Evolutionary conservation across 2,797 vertebrate genomes (phyloP).

Genomic region (Microctenopoma lineatum): DNA sequence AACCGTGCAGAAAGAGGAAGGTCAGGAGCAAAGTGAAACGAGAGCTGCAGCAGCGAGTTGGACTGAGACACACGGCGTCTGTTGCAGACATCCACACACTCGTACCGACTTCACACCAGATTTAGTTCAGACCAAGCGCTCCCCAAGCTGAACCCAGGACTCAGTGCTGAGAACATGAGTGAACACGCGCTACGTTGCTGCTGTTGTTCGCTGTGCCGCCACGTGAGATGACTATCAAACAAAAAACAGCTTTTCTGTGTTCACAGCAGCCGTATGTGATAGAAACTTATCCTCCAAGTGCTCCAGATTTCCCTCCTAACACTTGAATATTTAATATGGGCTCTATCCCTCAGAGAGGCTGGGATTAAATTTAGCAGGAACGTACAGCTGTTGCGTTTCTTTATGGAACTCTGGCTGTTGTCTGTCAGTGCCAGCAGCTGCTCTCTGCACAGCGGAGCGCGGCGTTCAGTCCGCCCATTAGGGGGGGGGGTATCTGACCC

Average conservation of each 20-base stretch:
- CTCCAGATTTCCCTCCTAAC: slow-evolving; percentile 27
- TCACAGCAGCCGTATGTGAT: slow-evolving; percentile 1
- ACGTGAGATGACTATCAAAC: background rate
- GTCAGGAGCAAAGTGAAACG: background rate
- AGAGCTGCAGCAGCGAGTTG: background rate
- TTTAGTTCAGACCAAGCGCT: background rate
- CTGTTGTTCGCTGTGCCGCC: background rate
- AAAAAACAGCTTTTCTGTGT: background rate
- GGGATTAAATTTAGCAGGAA: slow-evolving; percentile 19
- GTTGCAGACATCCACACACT: background rate
- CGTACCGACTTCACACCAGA: background rate
- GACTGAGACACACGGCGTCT: background rate
- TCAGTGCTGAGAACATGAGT: background rate
- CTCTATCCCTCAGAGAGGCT: background rate
- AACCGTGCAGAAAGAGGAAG: slow-evolving; percentile 7
- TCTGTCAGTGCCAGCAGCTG: background rate
- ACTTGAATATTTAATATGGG: slow-evolving; percentile 31
- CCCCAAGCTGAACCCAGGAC: background rate
- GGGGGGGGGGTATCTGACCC: background rate
- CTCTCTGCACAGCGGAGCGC: background rate
- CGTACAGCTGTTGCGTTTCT: slow-evolving; percentile 9
- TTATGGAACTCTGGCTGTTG: background rate
- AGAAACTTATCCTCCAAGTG: background rate
- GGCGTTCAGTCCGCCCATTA: slow-evolving; percentile 15
- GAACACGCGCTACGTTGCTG: background rate